A percentile compares a stretch with the other conserved stretches of the same genome.
Evolutionary conservation across 2,797 vertebrate genomes (phyloP).

Genomic region (Centroberyx gerrardi): DNA sequence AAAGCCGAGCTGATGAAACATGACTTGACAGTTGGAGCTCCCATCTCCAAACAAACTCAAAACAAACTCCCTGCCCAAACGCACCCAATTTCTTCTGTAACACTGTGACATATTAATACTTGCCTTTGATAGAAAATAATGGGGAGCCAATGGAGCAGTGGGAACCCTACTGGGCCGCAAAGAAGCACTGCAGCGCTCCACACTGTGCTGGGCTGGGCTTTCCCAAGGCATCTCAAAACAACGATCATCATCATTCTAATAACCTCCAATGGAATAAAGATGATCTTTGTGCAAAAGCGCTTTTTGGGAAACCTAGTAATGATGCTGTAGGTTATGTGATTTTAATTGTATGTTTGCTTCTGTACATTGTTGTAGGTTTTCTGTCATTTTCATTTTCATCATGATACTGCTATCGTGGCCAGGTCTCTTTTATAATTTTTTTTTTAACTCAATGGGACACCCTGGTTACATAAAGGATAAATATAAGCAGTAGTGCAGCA

Average conservation of each 20-base stretch:
- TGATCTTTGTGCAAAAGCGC: background rate
- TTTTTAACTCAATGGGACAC: no score
- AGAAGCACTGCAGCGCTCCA: slow-evolving; percentile 19
- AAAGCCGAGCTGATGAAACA: slow-evolving; percentile 61
- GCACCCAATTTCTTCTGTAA: slow-evolving; percentile 30
- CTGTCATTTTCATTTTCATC: no score
- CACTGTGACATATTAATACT: slow-evolving; percentile 21
- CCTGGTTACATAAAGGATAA: no score
- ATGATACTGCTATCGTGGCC: no score
- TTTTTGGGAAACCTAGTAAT: background rate
- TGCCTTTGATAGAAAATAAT: slow-evolving; percentile 26
- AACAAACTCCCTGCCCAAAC: slow-evolving; percentile 51
- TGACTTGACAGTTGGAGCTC: slow-evolving; percentile 66
- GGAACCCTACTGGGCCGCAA: slow-evolving; percentile 14
- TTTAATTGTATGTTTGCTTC: no score
- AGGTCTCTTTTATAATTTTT: no score
- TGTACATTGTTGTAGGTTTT: no score
- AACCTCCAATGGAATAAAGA: background rate
- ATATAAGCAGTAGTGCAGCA: no score
- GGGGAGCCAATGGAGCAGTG: background rate
- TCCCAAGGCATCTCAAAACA: slow-evolving; percentile 3
- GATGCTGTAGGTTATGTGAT: background rate
- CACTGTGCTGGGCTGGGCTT: slow-evolving; percentile 5
- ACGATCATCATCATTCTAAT: slow-evolving; percentile 3
- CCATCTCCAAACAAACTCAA: slow-evolving; percentile 59